Evolutionary conservation across 2,113 vertebrate species (phyloP).

Genomic region (Beaufortia kweichowensis): DNA sequence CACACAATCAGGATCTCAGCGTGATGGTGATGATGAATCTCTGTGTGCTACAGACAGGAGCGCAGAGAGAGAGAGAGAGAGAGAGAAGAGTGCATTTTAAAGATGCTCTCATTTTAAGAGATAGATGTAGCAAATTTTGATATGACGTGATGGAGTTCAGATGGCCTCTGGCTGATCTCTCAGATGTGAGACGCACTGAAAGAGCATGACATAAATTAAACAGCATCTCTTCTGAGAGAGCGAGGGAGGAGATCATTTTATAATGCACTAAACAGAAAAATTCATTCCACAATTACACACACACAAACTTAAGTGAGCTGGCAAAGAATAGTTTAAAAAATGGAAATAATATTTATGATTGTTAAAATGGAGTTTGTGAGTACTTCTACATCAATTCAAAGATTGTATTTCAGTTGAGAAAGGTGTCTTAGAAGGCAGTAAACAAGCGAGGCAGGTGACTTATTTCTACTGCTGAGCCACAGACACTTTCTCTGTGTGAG

Average conservation of each 20-base stretch:
- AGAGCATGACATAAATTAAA: conserved; percentile 25
- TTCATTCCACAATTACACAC: not conserved
- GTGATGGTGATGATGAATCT: not conserved
- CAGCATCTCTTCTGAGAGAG: not conserved
- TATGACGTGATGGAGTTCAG: conserved; percentile 11
- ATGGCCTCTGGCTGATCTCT: not conserved
- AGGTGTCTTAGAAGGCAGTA: too few species aligned
- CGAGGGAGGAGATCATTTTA: conserved; percentile 15
- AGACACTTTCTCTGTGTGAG: conserved; percentile 6
- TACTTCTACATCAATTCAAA: too few species aligned
- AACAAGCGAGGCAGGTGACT: too few species aligned
- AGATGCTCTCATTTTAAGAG: not conserved
- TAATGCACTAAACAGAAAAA: conserved; percentile 19
- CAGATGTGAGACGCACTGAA: not conserved
- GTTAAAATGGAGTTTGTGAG: too few species aligned
- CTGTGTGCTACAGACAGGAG: not conserved
- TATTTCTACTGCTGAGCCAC: not conserved
- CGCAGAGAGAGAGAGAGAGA: not conserved
- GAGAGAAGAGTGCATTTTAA: not conserved
- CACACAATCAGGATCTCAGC: conserved; percentile 21
- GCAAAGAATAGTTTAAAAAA: too few species aligned
- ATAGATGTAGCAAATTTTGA: not conserved
- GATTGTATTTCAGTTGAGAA: too few species aligned
- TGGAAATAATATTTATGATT: not conserved
- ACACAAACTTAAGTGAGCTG: not conserved